Base-by-base conservation (phyloP, 2,797 vertebrate genomes). In the Myotis findleyi region DNA sequence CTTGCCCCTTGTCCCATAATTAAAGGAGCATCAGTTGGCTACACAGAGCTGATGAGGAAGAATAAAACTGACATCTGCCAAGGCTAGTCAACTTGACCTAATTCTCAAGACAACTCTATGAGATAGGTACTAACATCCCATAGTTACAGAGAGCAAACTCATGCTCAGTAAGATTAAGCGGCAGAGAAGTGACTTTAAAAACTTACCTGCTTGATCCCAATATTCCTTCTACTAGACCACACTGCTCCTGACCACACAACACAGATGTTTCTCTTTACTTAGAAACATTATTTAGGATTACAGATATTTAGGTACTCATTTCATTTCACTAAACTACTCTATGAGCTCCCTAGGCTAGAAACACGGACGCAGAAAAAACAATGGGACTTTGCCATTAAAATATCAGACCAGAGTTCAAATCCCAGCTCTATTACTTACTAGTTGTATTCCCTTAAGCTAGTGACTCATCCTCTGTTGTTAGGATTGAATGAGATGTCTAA, bases 401-500 rank as follows among this genome's bases (percentile, higher is more conserved):
- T 25, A 75, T 7, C 44, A 96, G 62, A 84, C 27, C 38, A 17
- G 51, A 92, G 23, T 82, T 95, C 66, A 91, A 86, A 95, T 27
- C 10, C 55, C 62, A 71, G 57, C 23, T 90, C 33, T 51, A 25
- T 53, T 33, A 59, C 20, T 76, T 36, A 66, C 68, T n/a, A 77
- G 44, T 17, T n/a, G 23, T 41, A 66, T 25, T n/a, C 66, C 33
- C 13, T 76, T 18, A 79, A 84, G 30, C 51, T 44, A 75, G 18
- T 36, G n/a, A 66, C 33, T 93, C 73, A 33, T 23, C 30, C 25
- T 73, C 47, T 47, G 21, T 7, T 57, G n/a, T 79, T 27, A 68
- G 21, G 23, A 91, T 75, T 84, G 64, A 93, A 72, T 12, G 27
- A 89, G 69, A 66, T n/a, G 14, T 55, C 59, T 81, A 68, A 21